These are phyloP conservation scores for Drosophila anomalipes DNA, from an alignment of 2,888 invertebrate genomes.

Conservation along the genomic window DNA sequence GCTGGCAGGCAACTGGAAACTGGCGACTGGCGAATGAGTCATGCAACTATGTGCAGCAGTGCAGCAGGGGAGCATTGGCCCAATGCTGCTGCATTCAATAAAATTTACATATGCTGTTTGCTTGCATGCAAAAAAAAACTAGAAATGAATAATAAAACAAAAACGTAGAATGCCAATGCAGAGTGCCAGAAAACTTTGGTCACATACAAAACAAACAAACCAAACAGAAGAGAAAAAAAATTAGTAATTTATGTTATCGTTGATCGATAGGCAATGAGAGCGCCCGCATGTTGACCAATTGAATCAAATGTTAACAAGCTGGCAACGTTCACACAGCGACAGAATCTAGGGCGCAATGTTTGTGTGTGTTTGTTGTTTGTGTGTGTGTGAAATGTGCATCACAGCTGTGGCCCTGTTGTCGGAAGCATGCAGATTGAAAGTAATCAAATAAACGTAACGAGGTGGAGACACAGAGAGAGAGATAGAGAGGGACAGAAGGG, in stretches of 20 bases:
- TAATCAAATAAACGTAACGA: constrained; percentile 68
- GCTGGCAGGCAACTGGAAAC: constrained; percentile 3
- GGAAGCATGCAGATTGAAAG: constrained; percentile 67
- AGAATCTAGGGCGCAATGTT: constrained; percentile 53
- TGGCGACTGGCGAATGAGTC: constrained; percentile 25
- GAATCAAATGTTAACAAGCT: constrained; percentile 28
- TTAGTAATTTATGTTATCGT: constrained; percentile 25
- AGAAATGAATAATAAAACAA: not conserved
- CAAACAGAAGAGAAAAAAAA: not conserved
- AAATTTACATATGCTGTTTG: constrained; percentile 30
- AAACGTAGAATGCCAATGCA: not conserved
- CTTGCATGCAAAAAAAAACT: constrained; percentile 9
- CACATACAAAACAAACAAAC: constrained; percentile 8
- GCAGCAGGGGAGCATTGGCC: constrained; percentile 37
- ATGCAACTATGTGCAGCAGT: constrained; percentile 17
- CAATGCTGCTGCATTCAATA: constrained; percentile 37
- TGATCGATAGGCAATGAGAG: constrained; percentile 44
- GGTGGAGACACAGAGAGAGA: not conserved
- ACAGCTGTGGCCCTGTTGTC: constrained; percentile 45
- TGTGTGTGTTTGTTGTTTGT: not conserved
- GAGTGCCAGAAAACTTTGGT: constrained; percentile 11
- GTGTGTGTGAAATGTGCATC: constrained; percentile 36
- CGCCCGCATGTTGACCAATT: constrained; percentile 67
- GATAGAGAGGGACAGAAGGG: constrained; percentile 4
- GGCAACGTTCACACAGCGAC: constrained; percentile 15